Evolutionary conservation across 2,888 invertebrate genomes (phyloP), one percentile per base, ranked within the genome.

Genomic region (Acanthosoma haemorrhoidale): DNA sequence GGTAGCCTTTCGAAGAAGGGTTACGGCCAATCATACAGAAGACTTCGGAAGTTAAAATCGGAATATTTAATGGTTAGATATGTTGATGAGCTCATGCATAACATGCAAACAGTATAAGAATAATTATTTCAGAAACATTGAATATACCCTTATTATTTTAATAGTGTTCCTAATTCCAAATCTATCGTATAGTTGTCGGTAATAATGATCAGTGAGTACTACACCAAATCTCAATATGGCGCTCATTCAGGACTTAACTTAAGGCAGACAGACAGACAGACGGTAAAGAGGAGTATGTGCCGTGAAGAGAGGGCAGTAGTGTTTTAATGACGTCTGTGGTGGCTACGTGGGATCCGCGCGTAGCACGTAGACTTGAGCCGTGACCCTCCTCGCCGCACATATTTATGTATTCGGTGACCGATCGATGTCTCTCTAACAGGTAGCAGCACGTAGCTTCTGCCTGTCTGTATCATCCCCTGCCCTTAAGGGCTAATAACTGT

Each of bases 371-470:
- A 13, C 4, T 13, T 9, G 16, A 21, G 31, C 51, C 67, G 57
- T 67, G 67, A 67, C 67, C 51, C 32, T 18, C 51, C 15, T 13
- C 4, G 1, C 16, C 67, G n/a, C 21, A 67, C 67, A 67, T 67
- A 67, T 67, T 67, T 67, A 67, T 67, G 67, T 67, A 67, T 67
- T 67, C 67, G 25, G 21, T 36, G 18, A 34, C 43, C 41, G 29
- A 18, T 67, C 67, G 67, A 67, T 67, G n/a, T 29, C 31, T 34
- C 41, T 39, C 67, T 67, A 67, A 67, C 67, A 67, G 67, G 67
- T 67, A 67, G 67, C 31, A 11, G 3, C 25, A 21, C 8, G 11
- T 25, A 25, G 25, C 25, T 8, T n/a, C n/a, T 25, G 34, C 32
- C 59, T 59, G n/a, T n/a, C n/a, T n/a, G n/a, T n/a, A 31, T 15